Conservation (phyloP, 1,140 invertebrate genomes). For the Apis dorsata region DNA sequence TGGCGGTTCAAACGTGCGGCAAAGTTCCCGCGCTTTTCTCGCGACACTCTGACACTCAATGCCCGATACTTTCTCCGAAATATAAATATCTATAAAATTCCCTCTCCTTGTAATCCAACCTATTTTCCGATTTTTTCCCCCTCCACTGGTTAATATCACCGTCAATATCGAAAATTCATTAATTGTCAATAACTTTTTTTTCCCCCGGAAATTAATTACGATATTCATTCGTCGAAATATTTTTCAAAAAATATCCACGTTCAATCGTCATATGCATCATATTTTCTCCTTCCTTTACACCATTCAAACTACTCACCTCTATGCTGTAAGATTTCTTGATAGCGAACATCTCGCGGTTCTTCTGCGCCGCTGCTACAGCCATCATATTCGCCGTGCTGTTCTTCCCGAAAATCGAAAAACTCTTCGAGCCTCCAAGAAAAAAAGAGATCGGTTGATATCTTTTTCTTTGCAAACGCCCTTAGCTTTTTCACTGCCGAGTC, state of each 20-base stretch:
- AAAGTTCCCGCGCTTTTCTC: conserved; percentile 50
- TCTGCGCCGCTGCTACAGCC: conserved; percentile 92
- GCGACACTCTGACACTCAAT: not conserved
- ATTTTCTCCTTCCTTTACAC: not conserved
- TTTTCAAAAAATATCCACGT: too few species aligned
- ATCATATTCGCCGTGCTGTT: conserved; percentile 80
- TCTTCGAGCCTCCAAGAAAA: not conserved
- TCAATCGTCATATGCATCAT: too few species aligned
- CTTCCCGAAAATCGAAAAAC: conserved; percentile 25
- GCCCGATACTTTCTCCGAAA: not conserved
- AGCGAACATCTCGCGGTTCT: conserved; percentile 95
- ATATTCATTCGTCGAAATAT: too few species aligned
- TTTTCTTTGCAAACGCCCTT: not conserved
- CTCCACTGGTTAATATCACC: not conserved
- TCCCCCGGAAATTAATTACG: too few species aligned
- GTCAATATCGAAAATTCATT: too few species aligned
- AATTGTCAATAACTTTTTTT: too few species aligned
- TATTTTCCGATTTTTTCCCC: not conserved
- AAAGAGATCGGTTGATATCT: not conserved
- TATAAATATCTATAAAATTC: not conserved
- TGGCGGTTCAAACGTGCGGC: conserved; percentile 48
- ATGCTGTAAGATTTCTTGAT: conserved; percentile 98
- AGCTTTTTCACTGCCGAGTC: conserved; percentile 51
- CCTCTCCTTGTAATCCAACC: too few species aligned
- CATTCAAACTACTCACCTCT: conserved; percentile 87